A percentile compares a stretch with the other conserved stretches of the same genome.
phyloP scores from a whole-genome alignment of 2,888 invertebrate species.

The Nomada flava region DNA sequence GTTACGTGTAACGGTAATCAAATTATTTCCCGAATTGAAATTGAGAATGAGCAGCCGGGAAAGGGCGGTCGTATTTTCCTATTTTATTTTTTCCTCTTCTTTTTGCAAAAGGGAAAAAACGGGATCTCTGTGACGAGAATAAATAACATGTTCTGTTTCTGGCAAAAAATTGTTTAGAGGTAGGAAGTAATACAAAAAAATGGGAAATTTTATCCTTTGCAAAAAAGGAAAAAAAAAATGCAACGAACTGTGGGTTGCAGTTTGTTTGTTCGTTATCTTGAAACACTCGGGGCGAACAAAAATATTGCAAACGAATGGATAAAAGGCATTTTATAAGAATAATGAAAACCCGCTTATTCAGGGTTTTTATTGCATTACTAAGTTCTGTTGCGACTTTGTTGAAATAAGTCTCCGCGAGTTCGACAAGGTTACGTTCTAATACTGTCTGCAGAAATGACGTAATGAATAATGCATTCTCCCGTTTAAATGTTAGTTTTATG shows the following conservation, averaged over 20 bases:
- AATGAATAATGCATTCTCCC: slow-evolving; percentile 63
- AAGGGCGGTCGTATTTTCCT: background rate
- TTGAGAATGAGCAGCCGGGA: background rate
- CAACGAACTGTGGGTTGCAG: background rate
- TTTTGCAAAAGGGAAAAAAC: background rate
- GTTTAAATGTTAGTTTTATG: slow-evolving; percentile 60
- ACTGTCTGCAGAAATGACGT: slow-evolving; percentile 62
- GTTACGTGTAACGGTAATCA: background rate
- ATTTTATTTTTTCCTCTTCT: background rate
- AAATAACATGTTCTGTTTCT: background rate
- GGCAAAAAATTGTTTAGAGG: background rate
- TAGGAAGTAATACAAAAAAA: background rate
- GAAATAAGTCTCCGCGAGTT: slow-evolving; percentile 54
- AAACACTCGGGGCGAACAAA: background rate
- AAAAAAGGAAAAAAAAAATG: background rate
- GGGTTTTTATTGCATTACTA: slow-evolving; percentile 9
- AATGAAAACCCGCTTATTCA: too few relatives aligned
- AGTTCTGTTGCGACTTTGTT: slow-evolving; percentile 37
- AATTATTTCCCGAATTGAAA: background rate
- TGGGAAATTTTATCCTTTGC: background rate
- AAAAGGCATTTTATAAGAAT: background rate
- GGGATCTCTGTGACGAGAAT: background rate
- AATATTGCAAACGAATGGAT: background rate
- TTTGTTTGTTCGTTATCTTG: background rate
- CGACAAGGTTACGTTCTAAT: slow-evolving; percentile 71